These are phyloP conservation scores for Drosophila setosimentum DNA, from an alignment of 2,888 invertebrate genomes.

Conservation along the genomic window DNA sequence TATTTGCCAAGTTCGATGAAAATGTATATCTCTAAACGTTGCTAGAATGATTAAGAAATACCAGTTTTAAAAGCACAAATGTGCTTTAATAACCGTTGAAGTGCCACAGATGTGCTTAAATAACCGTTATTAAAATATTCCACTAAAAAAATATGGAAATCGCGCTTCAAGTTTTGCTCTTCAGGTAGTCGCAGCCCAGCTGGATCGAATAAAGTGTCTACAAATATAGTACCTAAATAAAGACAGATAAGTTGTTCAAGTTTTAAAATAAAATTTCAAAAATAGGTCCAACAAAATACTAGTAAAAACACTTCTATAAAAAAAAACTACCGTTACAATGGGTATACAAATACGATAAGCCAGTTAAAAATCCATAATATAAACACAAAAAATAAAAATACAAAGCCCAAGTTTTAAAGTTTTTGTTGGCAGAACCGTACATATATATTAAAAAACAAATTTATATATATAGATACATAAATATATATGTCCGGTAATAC, in stretches of 20 bases:
- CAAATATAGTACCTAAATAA: conserved; percentile 24
- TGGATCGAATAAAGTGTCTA: conserved; percentile 1
- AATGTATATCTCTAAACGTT: neutral
- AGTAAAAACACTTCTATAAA: neutral
- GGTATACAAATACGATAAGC: neutral
- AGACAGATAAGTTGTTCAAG: conserved; percentile 19
- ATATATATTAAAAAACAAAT: too few relatives aligned
- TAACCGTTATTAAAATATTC: neutral
- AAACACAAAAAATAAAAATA: neutral
- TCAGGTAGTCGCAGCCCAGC: conserved; percentile 2
- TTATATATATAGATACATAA: neutral
- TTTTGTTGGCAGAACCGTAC: conserved; percentile 10
- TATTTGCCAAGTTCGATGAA: neutral
- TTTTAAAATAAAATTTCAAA: neutral
- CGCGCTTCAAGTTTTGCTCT: neutral
- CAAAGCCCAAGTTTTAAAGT: neutral
- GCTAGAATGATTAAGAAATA: neutral
- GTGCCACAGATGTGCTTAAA: neutral
- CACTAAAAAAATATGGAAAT: neutral
- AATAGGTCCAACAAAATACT: conserved; percentile 8
- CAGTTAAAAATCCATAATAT: neutral
- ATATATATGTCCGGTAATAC: neutral
- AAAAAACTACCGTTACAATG: neutral
- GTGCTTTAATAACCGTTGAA: neutral
- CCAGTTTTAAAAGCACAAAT: neutral